Conservation (phyloP, 2,797 vertebrate species). For the Rhodeus uyekii region DNA sequence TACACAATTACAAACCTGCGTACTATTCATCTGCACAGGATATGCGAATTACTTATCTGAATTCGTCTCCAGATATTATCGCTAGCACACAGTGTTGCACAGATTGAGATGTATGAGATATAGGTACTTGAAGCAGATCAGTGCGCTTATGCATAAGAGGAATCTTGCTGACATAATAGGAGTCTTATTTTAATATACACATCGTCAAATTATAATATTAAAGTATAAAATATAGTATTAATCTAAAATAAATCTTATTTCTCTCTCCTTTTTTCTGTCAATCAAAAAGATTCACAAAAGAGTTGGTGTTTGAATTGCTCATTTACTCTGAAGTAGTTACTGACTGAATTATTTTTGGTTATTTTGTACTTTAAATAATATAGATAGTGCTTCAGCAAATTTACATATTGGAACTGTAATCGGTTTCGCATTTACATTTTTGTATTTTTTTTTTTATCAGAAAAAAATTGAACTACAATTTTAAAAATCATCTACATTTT, state of each 20-base stretch:
- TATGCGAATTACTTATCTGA: slow-evolving; percentile 59
- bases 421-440: neutral
- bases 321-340: neutral
- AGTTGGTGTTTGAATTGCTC: neutral
- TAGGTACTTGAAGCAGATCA: slow-evolving; percentile 39
- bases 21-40: slow-evolving; percentile 58
- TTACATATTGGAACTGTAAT: neutral
- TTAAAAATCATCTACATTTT: neutral
- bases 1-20: slow-evolving; percentile 48
- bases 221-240: neutral
- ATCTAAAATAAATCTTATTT: neutral
- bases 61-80: slow-evolving; percentile 55
- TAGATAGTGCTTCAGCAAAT: no score
- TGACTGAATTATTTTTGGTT: neutral
- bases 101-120: slow-evolving; percentile 55
- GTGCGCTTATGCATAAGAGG: slow-evolving; percentile 4
- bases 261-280: neutral
- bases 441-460: neutral
- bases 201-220: slow-evolving; percentile 3
- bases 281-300: neutral
- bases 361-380: neutral
- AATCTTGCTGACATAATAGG: slow-evolving; percentile 45
- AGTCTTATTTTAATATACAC: slow-evolving; percentile 62
- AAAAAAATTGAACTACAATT: no score
- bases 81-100: slow-evolving; percentile 36